Conservation (phyloP, 2,113 vertebrate genomes). For the Tympanuchus pallidicinctus region DNA sequence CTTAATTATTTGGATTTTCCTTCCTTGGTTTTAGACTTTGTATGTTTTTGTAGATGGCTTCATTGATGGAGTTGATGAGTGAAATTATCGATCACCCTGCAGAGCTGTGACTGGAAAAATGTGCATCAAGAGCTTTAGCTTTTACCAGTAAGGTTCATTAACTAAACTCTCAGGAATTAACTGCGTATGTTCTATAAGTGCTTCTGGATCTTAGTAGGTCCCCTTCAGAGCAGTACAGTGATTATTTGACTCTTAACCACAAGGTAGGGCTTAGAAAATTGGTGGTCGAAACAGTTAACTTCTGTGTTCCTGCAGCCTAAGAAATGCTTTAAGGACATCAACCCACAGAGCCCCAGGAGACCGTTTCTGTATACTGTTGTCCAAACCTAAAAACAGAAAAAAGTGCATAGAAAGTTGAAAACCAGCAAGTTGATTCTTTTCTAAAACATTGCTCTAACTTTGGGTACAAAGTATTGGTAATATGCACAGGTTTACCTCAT, state of each 20-base stretch:
- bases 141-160: conserved; percentile 92
- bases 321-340: conserved; percentile 75
- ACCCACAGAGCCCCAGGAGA: conserved; percentile 77
- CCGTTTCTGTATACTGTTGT: conserved; percentile 74
- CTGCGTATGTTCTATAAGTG: conserved; percentile 83
- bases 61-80: conserved; percentile 52
- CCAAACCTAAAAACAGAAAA: conserved; percentile 56
- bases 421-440: conserved; percentile 83
- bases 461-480: conserved; percentile 78
- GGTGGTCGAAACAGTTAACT: conserved; percentile 57
- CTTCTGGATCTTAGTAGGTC: conserved; percentile 82
- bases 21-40: conserved; percentile 58
- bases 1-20: conserved; percentile 56
- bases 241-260: conserved; percentile 72
- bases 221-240: conserved; percentile 77
- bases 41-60: conserved; percentile 27
- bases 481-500: conserved; percentile 87
- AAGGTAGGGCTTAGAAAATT: conserved; percentile 69
- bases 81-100: conserved; percentile 53
- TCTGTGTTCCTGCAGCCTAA: conserved; percentile 70
- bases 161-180: conserved; percentile 95
- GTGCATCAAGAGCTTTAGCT: conserved; percentile 78
- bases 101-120: conserved; percentile 76
- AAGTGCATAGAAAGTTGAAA: conserved; percentile 83
- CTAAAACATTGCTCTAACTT: conserved; percentile 81